Evolutionary conservation across 2,888 invertebrate genomes (phyloP).

Genomic region (Rhabditoides inermis): DNA sequence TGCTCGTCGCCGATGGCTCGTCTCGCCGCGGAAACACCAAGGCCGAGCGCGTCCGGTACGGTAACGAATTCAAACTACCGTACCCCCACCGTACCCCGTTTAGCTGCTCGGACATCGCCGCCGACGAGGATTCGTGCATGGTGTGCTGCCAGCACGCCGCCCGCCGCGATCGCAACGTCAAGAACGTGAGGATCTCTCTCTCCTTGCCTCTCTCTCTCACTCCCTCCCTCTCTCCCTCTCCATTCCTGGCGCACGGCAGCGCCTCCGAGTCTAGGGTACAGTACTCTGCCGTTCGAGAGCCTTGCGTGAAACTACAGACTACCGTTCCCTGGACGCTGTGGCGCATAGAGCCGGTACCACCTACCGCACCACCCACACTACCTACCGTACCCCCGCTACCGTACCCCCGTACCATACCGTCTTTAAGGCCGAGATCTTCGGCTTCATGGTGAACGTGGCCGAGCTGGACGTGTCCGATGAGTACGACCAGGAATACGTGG

Average conservation of each 20-base stretch:
- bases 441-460: too few relatives aligned
- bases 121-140: constrained; percentile 36
- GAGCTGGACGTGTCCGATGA: too few relatives aligned
- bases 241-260: background rate
- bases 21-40: constrained; percentile 16
- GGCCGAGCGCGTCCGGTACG: constrained; percentile 28
- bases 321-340: background rate
- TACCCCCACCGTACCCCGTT: background rate
- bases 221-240: background rate
- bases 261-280: background rate
- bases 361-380: too few relatives aligned
- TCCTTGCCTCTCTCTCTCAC: background rate
- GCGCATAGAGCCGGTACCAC: background rate
- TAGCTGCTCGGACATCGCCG: constrained; percentile 34
- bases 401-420: background rate
- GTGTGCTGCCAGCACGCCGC: constrained; percentile 38
- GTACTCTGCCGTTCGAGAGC: background rate
- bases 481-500: too few relatives aligned
- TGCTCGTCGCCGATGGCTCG: constrained; percentile 30
- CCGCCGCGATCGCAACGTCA: constrained; percentile 24
- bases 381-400: background rate
- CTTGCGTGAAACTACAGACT: background rate
- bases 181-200: constrained; percentile 17
- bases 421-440: too few relatives aligned
- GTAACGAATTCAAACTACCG: background rate